These are phyloP conservation scores for Acleris holmiana DNA, from an alignment of 2,888 invertebrate genomes.

Conservation along the genomic window DNA sequence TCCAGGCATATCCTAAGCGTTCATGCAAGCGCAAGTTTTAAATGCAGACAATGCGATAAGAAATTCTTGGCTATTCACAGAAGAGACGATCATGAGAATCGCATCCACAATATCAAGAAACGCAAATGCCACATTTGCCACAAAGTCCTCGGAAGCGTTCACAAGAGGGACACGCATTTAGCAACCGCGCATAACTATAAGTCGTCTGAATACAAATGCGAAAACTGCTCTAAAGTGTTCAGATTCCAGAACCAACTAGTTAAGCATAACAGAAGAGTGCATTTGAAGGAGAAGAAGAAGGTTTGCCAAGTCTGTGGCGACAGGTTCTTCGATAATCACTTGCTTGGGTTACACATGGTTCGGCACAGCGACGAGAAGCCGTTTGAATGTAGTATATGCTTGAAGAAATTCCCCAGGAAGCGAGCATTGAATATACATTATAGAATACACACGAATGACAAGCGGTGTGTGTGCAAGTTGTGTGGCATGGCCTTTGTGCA, in stretches of 20 bases:
- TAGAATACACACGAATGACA: slow-evolving; percentile 64
- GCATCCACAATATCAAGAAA: slow-evolving; percentile 25
- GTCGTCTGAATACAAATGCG: slow-evolving; percentile 31
- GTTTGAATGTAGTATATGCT: slow-evolving; percentile 51
- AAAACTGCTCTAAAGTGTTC: slow-evolving; percentile 43
- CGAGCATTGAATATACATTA: slow-evolving; percentile 49
- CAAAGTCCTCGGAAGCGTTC: slow-evolving; percentile 26
- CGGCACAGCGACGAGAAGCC: slow-evolving; percentile 56
- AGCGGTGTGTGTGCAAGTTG: slow-evolving; percentile 58
- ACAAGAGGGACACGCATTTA: slow-evolving; percentile 26
- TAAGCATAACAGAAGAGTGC: slow-evolving; percentile 39
- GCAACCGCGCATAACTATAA: slow-evolving; percentile 22
- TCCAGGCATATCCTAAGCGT: slow-evolving; percentile 13
- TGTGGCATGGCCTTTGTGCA: slow-evolving; percentile 63
- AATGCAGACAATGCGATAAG: slow-evolving; percentile 25
- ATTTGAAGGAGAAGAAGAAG: slow-evolving; percentile 40
- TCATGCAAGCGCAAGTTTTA: slow-evolving; percentile 21
- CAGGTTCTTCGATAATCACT: slow-evolving; percentile 36
- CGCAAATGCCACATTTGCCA: slow-evolving; percentile 33
- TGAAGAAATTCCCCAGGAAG: slow-evolving; percentile 49
- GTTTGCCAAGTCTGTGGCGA: slow-evolving; percentile 39
- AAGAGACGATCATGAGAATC: slow-evolving; percentile 27
- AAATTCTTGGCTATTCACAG: slow-evolving; percentile 19
- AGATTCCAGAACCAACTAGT: slow-evolving; percentile 32
- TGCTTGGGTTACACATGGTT: slow-evolving; percentile 56